Conservation (phyloP, 2,797 vertebrate species). For the Spinus pinus region DNA sequence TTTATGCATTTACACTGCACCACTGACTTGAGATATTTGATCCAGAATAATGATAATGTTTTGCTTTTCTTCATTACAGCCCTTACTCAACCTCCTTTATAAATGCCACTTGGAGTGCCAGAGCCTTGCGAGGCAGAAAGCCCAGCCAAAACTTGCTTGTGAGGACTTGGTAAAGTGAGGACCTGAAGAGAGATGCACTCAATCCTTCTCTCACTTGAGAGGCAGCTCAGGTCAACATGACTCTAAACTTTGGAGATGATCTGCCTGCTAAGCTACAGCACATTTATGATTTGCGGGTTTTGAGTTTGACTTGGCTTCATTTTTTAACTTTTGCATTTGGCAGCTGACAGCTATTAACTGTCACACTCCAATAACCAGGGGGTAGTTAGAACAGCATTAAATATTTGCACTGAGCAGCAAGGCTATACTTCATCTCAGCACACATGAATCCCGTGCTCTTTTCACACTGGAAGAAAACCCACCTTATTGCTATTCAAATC, state of each 20-base stretch:
- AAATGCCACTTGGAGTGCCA: not conserved
- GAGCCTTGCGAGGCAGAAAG: not conserved
- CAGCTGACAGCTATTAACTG: slow-evolving; percentile 65
- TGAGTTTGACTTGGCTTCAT: slow-evolving; percentile 53
- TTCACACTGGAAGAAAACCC: slow-evolving; percentile 47
- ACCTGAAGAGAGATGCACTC: not conserved
- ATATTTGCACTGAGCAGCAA: slow-evolving; percentile 61
- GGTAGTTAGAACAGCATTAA: slow-evolving; percentile 68
- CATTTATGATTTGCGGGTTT: slow-evolving; percentile 30
- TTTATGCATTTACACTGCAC: not conserved
- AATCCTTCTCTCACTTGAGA: not conserved
- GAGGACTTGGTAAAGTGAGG: not conserved
- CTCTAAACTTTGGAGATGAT: slow-evolving; percentile 42
- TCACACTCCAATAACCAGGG: slow-evolving; percentile 66
- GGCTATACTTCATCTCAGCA: slow-evolving; percentile 55
- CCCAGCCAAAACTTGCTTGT: not conserved
- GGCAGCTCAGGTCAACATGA: slow-evolving; percentile 13
- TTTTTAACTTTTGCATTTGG: slow-evolving; percentile 65
- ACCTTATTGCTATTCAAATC: slow-evolving; percentile 64
- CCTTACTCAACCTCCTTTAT: not conserved
- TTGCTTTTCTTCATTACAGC: not conserved
- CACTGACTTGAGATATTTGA: not conserved
- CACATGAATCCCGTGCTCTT: slow-evolving; percentile 34
- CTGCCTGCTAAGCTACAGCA: slow-evolving; percentile 20
- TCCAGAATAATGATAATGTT: not conserved